phyloP scores from a whole-genome alignment of 2,888 invertebrate species.

The Nipponacmea schrenckii region DNA sequence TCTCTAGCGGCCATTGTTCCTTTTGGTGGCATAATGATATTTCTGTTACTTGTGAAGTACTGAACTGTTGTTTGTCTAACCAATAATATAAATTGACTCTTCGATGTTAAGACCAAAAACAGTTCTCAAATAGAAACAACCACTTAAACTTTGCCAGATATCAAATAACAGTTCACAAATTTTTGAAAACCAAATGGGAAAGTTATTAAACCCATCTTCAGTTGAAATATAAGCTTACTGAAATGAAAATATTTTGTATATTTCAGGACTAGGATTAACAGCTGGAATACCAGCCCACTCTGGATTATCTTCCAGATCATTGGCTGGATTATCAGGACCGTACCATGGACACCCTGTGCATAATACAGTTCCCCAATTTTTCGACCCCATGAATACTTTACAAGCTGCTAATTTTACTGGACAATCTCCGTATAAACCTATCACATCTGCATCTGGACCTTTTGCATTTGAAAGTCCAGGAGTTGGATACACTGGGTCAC shows the following conservation, averaged over 20 bases:
- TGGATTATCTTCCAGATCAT: slow-evolving; percentile 37
- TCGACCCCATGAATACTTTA: slow-evolving; percentile 43
- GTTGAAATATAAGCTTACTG: too few species aligned
- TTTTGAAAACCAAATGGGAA: too few species aligned
- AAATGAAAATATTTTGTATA: neutral
- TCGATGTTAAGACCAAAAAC: too few species aligned
- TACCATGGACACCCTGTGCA: slow-evolving; percentile 44
- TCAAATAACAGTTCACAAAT: too few species aligned
- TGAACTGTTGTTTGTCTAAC: too few species aligned
- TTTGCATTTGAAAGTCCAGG: slow-evolving; percentile 42
- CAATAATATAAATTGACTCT: too few species aligned
- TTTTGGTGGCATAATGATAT: too few species aligned
- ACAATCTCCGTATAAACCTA: slow-evolving; percentile 49
- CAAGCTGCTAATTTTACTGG: slow-evolving; percentile 35
- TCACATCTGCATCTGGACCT: slow-evolving; percentile 42
- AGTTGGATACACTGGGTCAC: slow-evolving; percentile 9
- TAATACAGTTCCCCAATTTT: slow-evolving; percentile 36
- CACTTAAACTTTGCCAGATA: too few species aligned
- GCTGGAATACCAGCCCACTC: slow-evolving; percentile 27
- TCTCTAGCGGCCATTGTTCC: too few species aligned
- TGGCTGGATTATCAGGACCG: slow-evolving; percentile 44
- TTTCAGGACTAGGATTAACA: slow-evolving; percentile 21
- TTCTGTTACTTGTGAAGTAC: too few species aligned
- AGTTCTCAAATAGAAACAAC: too few species aligned
- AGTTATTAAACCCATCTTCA: too few species aligned